Evolutionary conservation across 1,140 invertebrate species (phyloP).

Genomic region (Plodia interpunctella): DNA sequence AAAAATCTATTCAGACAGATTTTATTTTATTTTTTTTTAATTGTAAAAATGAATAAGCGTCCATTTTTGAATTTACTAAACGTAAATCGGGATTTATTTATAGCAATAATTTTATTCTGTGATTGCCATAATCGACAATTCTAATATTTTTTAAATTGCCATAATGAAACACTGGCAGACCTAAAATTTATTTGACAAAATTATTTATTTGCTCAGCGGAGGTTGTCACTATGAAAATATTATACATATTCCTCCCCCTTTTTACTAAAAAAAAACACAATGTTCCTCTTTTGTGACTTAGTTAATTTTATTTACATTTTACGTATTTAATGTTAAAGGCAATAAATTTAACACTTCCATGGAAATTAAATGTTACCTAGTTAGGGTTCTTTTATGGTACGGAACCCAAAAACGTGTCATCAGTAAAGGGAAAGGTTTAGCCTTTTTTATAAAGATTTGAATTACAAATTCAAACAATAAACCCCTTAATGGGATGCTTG

Average conservation of each 20-base stretch:
- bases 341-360: constrained; percentile 6
- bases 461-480: constrained; percentile 7
- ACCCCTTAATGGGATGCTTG: not conserved
- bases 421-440: not conserved
- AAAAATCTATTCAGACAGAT: too few species aligned
- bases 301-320: constrained; percentile 23
- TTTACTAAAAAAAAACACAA: constrained; percentile 20
- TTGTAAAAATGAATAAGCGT: too few species aligned
- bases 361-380: constrained; percentile 1
- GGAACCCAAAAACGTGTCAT: not conserved
- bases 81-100: not conserved
- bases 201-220: constrained; percentile 59
- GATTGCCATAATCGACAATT: not conserved
- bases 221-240: constrained; percentile 43
- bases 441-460: not conserved
- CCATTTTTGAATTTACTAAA: too few species aligned
- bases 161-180: constrained; percentile 12
- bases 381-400: not conserved
- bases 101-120: not conserved
- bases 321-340: not conserved
- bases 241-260: constrained; percentile 1
- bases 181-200: constrained; percentile 34
- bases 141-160: not conserved
- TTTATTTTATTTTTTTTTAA: too few species aligned
- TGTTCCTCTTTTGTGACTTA: constrained; percentile 16